Evolutionary conservation across 1,140 invertebrate genomes (phyloP).

Genomic region (Anagrus nilaparvatae): DNA sequence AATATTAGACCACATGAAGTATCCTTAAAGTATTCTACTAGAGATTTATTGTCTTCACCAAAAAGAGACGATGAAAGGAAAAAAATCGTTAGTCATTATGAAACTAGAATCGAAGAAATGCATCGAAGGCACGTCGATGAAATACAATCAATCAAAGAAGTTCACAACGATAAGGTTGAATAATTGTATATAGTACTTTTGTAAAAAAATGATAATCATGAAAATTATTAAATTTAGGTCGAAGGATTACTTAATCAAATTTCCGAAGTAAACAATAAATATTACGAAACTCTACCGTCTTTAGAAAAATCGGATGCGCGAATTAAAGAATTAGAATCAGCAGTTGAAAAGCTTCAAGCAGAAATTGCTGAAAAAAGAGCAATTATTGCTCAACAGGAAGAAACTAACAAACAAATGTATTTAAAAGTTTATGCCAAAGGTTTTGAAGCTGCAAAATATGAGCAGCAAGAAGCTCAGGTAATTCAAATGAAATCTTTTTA

Average conservation of each 20-base stretch:
- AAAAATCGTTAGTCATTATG: slow-evolving; percentile 58
- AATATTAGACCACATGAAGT: too few species aligned
- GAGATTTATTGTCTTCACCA: slow-evolving; percentile 2
- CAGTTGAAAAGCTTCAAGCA: slow-evolving; percentile 55
- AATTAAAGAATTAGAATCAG: slow-evolving; percentile 54
- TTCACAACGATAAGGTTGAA: slow-evolving; percentile 73
- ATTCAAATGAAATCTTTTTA: not conserved
- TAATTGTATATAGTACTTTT: not conserved
- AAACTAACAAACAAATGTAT: slow-evolving; percentile 65
- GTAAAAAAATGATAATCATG: not conserved
- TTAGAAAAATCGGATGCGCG: slow-evolving; percentile 52
- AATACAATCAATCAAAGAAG: slow-evolving; percentile 59
- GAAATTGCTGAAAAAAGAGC: slow-evolving; percentile 44
- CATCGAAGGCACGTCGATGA: slow-evolving; percentile 58
- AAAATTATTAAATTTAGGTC: slow-evolving; percentile 29
- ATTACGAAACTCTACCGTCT: slow-evolving; percentile 49
- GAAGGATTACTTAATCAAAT: slow-evolving; percentile 66
- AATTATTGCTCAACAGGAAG: slow-evolving; percentile 53
- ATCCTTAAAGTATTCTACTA: too few species aligned
- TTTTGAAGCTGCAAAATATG: slow-evolving; percentile 62
- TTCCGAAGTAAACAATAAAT: slow-evolving; percentile 65
- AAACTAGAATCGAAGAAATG: slow-evolving; percentile 61
- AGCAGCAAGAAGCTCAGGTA: slow-evolving; percentile 53
- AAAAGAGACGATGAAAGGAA: slow-evolving; percentile 54
- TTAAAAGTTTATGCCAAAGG: slow-evolving; percentile 75